Conservation (phyloP, 2,888 invertebrate species). For the Meghimatium bilineatum region DNA sequence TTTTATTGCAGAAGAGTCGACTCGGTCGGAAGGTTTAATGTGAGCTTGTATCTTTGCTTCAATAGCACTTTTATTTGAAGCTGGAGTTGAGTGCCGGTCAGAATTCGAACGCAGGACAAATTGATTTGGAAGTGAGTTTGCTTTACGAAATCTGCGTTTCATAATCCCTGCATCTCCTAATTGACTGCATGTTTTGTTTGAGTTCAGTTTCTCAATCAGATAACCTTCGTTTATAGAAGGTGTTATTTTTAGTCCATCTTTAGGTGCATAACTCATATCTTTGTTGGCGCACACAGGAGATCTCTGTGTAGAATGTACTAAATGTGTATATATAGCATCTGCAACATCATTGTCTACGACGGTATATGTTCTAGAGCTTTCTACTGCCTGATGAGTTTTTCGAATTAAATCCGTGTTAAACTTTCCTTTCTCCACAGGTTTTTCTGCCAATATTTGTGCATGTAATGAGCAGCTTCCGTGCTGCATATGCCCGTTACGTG, state of each 20-base stretch:
- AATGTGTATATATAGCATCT: background rate
- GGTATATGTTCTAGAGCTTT: background rate
- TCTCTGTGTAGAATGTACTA: background rate
- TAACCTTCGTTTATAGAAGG: background rate
- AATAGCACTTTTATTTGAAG: background rate
- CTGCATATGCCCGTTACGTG: background rate
- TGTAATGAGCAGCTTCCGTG: background rate
- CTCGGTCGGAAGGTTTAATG: background rate
- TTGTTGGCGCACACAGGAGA: background rate
- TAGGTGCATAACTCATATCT: background rate
- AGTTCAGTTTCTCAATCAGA: no score
- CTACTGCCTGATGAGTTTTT: background rate
- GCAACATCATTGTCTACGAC: background rate
- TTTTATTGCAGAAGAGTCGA: background rate
- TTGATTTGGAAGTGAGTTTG: background rate
- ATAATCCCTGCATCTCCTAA: background rate
- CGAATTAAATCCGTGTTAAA: background rate
- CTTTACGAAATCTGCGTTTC: background rate
- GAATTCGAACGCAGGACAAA: background rate
- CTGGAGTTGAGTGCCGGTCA: background rate
- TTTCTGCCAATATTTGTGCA: background rate
- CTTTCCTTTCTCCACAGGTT: background rate
- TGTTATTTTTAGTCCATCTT: background rate
- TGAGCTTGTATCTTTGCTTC: background rate
- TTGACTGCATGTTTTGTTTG: background rate